A percentile compares a stretch with the other conserved stretches of the same genome.
phyloP scores from a whole-genome alignment of 1,140 invertebrate species.

The Aphelenchoides besseyi region DNA sequence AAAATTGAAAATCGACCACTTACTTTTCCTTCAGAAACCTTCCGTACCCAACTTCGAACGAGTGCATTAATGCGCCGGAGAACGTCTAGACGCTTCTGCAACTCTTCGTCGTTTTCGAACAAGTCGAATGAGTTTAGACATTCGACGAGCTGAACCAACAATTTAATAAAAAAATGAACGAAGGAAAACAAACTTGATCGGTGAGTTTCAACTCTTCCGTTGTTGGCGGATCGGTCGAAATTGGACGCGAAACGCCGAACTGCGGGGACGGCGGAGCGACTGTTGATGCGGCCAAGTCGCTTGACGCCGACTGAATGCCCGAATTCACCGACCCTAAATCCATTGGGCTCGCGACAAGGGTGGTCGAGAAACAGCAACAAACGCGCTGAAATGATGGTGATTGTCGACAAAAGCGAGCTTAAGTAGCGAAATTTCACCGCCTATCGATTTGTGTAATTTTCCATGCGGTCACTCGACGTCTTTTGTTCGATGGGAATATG shows the following conservation, averaged over 20 bases:
- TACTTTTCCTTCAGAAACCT: slow-evolving; percentile 50
- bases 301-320: not conserved
- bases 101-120: slow-evolving; percentile 53
- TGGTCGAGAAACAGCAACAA: too few species aligned
- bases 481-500: too few species aligned
- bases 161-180: slow-evolving; percentile 5
- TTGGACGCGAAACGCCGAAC: slow-evolving; percentile 56
- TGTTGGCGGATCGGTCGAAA: slow-evolving; percentile 46
- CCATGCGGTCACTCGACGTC: too few species aligned
- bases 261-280: slow-evolving; percentile 31
- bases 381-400: too few species aligned
- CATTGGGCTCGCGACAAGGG: not conserved
- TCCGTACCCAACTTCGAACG: slow-evolving; percentile 54
- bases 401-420: not conserved
- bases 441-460: too few species aligned
- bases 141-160: slow-evolving; percentile 43
- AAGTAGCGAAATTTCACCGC: too few species aligned
- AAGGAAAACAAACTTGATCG: slow-evolving; percentile 37
- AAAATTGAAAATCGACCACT: slow-evolving; percentile 27
- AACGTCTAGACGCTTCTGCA: slow-evolving; percentile 55
- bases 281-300: not conserved
- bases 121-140: slow-evolving; percentile 44
- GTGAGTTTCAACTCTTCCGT: slow-evolving; percentile 38
- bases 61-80: slow-evolving; percentile 53
- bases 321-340: not conserved